Evolutionary conservation across 2,797 vertebrate species (phyloP).

Genomic region (Kryptopterus vitreolus): DNA sequence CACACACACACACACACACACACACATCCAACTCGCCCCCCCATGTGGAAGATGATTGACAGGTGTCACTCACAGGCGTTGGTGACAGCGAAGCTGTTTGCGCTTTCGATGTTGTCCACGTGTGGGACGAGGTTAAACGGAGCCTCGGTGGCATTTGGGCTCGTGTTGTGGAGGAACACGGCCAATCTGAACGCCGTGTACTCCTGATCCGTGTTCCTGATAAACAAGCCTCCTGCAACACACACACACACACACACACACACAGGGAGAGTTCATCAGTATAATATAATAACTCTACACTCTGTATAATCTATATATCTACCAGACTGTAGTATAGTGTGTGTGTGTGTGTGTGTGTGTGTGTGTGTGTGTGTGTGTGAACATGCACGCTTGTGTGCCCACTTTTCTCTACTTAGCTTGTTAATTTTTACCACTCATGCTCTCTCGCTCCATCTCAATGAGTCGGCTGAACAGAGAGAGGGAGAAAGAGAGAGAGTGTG

Average conservation of each 20-base stretch:
- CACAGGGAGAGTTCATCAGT: slow-evolving; percentile 9
- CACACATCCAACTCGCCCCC: background rate
- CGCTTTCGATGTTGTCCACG: slow-evolving; percentile 98
- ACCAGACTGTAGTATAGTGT: background rate
- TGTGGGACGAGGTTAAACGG: slow-evolving; percentile 99
- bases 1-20: no score
- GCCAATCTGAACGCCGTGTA: slow-evolving; percentile 98
- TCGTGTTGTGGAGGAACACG: slow-evolving; percentile 99
- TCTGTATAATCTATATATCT: background rate
- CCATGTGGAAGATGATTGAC: slow-evolving; percentile 9
- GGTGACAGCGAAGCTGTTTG: slow-evolving; percentile 99
- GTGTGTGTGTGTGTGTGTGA: background rate
- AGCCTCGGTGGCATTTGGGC: slow-evolving; percentile 95
- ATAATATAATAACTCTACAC: slow-evolving; percentile 6
- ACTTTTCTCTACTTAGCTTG: background rate
- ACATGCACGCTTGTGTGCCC: background rate
- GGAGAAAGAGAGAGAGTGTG: background rate
- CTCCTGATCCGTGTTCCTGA: slow-evolving; percentile 99
- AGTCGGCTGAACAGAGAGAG: slow-evolving; percentile 23
- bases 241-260: slow-evolving; percentile 39
- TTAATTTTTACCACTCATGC: slow-evolving; percentile 12
- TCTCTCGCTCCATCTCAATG: background rate
- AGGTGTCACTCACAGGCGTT: slow-evolving; percentile 92
- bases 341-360: slow-evolving; percentile 16
- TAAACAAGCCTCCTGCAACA: slow-evolving; percentile 87